Evolutionary conservation across 2,888 invertebrate species (phyloP), one percentile per base, ranked within the genome.

Genomic region (Dorcus hopei): DNA sequence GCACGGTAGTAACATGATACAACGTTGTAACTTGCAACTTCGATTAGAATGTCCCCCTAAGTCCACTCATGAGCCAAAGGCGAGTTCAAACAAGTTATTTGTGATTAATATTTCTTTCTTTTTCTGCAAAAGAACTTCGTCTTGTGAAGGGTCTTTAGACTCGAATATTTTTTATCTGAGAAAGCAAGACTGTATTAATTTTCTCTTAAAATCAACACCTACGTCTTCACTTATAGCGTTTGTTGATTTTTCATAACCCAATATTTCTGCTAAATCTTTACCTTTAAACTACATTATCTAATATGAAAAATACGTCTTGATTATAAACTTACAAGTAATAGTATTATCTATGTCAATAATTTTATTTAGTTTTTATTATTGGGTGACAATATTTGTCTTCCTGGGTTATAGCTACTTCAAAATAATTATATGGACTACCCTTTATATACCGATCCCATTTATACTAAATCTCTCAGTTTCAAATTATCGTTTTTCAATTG

Each of bases 121-220:
- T 48, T 48, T 16, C 49, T 48, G 49, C 49, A 48, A 48, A 48
- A 48, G 19, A 48, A 48, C 49, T 48, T 48, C 49, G 49, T 48
- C 49, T 48, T 48, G 49, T 48, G 49, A 48, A 9, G 19, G 49
- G 49, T 48, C 49, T 48, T 23, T 48, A 48, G 49, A 48, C 49
- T 48, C 26, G 49, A 48, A 48, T 48, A 48, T 48, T 48, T 48
- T 6, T 48, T 48, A 48, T 48, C 49, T 48, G 49, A 48, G 6
- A 48, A 48, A 48, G 49, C 49, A 48, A 48, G 49, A 48, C 11
- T 47, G 49, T 48, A 48, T 48, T 16, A 7, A 48, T 48, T 48
- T 48, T 48, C 49, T 48, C 19, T 48, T n/a, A n/a, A n/a, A n/a
- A n/a, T n/a, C n/a, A n/a, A n/a, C n/a, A n/a, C n/a, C n/a, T n/a